Conservation (phyloP, 2,113 vertebrate species). For the Ceyx melanurus region DNA sequence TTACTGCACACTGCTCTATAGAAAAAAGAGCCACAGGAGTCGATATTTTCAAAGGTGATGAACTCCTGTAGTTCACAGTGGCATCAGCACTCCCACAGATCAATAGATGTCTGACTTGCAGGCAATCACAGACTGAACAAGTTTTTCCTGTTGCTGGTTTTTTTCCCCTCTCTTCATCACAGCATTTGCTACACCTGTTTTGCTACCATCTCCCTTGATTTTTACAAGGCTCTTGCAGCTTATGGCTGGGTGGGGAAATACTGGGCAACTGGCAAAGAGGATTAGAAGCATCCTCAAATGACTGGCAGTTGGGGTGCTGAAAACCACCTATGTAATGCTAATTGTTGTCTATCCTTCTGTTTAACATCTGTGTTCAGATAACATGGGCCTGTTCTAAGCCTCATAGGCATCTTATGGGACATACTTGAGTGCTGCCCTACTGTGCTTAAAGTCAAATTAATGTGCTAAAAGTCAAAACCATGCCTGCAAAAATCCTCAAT, state of each 20-base stretch:
- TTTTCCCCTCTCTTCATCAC: not conserved
- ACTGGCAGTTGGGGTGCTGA: not conserved
- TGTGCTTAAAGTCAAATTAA: not conserved
- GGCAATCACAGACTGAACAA: not conserved
- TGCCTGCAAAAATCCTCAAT: not conserved
- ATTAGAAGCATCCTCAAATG: not conserved
- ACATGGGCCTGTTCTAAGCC: not conserved
- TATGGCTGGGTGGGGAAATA: not conserved
- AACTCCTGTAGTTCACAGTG: accelerated
- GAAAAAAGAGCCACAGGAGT: not conserved
- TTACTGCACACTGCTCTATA: not conserved
- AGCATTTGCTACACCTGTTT: too few relatives aligned
- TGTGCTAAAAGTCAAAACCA: not conserved
- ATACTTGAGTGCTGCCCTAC: not conserved
- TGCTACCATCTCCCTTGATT: too few relatives aligned
- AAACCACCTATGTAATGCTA: not conserved
- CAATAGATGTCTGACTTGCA: accelerated
- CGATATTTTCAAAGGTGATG: not conserved
- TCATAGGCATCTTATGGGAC: not conserved
- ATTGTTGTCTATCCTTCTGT: not conserved
- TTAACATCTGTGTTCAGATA: not conserved
- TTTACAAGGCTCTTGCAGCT: not conserved
- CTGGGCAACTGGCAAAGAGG: not conserved
- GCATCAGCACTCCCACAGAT: not conserved
- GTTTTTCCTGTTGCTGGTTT: not conserved